A percentile compares a stretch with the other conserved stretches of the same genome.
These are phyloP conservation scores for Steatornis caripensis DNA, from an alignment of 2,113 vertebrate genomes.

Conservation along the genomic window DNA sequence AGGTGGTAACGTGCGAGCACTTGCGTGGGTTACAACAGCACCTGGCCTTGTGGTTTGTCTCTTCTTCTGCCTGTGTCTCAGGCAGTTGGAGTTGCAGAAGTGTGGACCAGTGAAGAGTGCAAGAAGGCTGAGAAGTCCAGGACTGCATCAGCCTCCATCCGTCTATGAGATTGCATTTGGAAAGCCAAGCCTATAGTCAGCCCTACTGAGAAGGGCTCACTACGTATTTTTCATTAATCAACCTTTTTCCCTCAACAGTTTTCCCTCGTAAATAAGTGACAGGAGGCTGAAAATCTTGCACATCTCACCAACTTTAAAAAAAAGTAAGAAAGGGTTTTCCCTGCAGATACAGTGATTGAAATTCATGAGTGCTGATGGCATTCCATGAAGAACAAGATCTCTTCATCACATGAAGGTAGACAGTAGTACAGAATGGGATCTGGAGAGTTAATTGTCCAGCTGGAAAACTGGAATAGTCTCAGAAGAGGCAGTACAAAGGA, in stretches of 20 bases:
- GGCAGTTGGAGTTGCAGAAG: not conserved
- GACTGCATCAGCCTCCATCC: not conserved
- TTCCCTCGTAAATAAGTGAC: not conserved
- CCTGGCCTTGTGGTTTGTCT: not conserved
- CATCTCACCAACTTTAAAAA: not conserved
- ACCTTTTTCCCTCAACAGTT: not conserved
- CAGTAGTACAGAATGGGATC: not conserved
- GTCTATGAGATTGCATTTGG: not conserved
- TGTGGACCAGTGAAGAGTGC: not conserved
- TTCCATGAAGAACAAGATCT: not conserved
- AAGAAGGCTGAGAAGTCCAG: not conserved
- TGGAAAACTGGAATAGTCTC: not conserved
- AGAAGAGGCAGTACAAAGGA: not conserved
- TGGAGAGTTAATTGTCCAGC: not conserved
- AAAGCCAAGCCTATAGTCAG: not conserved
- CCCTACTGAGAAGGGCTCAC: not conserved
- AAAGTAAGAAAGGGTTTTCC: not conserved
- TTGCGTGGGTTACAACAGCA: rapidly evolving
- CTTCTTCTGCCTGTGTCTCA: not conserved
- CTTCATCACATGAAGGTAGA: not conserved
- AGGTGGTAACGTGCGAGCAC: not conserved
- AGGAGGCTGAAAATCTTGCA: not conserved
- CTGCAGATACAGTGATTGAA: not conserved
- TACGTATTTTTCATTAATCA: not conserved
- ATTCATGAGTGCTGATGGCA: not conserved